A percentile compares a stretch with the other conserved stretches of the same genome.
Conservation (phyloP, 2,113 vertebrate species). For the Crotalus horridus region DNA sequence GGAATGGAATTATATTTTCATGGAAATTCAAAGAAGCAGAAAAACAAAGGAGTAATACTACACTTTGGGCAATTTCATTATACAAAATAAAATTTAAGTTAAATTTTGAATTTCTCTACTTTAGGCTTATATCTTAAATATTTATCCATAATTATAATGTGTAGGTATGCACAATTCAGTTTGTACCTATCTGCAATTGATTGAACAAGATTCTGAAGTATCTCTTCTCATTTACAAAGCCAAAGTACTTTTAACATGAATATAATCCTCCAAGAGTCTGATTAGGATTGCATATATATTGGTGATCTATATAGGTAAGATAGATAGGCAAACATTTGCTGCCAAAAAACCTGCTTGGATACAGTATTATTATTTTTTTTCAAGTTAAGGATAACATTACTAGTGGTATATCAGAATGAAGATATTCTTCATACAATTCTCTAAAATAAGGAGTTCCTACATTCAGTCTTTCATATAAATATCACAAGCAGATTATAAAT, state of each 20-base stretch:
- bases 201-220: not conserved
- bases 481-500: not conserved
- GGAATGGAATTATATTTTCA: not conserved
- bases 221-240: not conserved
- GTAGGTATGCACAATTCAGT: not conserved
- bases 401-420: not conserved
- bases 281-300: not conserved
- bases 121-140: not conserved
- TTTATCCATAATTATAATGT: not conserved
- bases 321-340: not conserved
- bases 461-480: not conserved
- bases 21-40: not conserved
- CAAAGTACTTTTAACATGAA: not conserved
- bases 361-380: not conserved
- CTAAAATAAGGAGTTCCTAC: not conserved
- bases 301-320: not conserved
- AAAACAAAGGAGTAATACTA: not conserved
- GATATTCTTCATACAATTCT: not conserved
- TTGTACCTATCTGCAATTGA: not conserved
- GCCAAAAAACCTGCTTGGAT: slow-evolving; percentile 4
- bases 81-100: not conserved
- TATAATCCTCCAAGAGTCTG: not conserved
- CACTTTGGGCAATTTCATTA: not conserved
- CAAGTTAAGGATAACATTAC: not conserved
- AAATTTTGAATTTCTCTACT: not conserved